Percentiles rank a stretch among this genome's conserved stretches.
Evolutionary conservation across 2,797 vertebrate species (phyloP).

Genomic region (Esox lucius): DNA sequence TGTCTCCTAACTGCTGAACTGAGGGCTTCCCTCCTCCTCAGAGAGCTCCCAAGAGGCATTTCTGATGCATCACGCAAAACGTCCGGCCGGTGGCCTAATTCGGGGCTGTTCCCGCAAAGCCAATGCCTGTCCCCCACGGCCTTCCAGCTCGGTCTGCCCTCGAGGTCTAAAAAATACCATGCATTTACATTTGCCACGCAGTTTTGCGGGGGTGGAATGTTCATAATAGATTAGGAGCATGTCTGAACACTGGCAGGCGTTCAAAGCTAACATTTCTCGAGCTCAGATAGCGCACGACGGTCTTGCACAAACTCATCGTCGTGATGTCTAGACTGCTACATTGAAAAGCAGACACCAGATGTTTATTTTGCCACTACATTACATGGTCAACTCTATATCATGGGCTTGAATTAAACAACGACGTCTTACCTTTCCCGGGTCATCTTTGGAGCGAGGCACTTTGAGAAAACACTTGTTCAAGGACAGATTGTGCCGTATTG

Average conservation of each 20-base stretch:
- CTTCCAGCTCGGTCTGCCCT: not conserved
- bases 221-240: constrained; percentile 64
- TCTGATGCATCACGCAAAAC: not conserved
- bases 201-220: constrained; percentile 54
- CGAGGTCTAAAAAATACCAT: constrained; percentile 25
- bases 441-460: constrained; percentile 97
- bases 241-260: constrained; percentile 60
- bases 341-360: not conserved
- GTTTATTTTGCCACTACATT: not conserved
- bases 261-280: constrained; percentile 62
- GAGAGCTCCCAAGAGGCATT: not conserved
- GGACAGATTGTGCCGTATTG: constrained; percentile 93
- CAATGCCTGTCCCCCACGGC: not conserved
- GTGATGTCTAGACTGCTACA: not conserved
- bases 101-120: constrained; percentile 27
- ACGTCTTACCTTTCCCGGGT: constrained; percentile 88
- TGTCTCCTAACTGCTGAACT: constrained; percentile 36
- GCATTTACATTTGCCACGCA: constrained; percentile 53
- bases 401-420: constrained; percentile 5
- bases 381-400: not conserved
- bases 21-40: constrained; percentile 25
- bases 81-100: constrained; percentile 32
- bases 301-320: constrained; percentile 15
- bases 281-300: constrained; percentile 47
- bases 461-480: constrained; percentile 97